A percentile compares a stretch with the other conserved stretches of the same genome.
Conservation (phyloP, 2,797 vertebrate genomes). For the Pristis pectinata region DNA sequence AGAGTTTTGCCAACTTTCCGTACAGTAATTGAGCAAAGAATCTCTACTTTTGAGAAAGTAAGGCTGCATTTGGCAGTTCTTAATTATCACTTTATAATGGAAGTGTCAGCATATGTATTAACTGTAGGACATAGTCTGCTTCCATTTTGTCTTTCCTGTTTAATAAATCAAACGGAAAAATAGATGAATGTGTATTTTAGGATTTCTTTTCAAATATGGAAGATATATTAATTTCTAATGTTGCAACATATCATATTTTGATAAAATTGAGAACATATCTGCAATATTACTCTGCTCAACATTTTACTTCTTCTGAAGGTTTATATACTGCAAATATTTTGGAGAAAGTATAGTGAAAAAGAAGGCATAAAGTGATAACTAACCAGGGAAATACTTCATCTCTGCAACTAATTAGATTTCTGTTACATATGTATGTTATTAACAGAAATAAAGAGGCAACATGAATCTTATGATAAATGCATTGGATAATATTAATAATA, state of each 20-base stretch:
- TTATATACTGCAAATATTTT: not conserved
- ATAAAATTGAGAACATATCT: not conserved
- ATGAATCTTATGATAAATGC: not conserved
- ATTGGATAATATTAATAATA: not conserved
- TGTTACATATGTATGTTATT: not conserved
- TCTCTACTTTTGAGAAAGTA: not conserved
- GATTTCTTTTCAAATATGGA: not conserved
- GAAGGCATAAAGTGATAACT: not conserved
- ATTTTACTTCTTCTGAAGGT: not conserved
- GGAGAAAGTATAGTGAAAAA: not conserved
- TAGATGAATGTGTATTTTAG: not conserved
- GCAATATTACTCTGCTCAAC: not conserved
- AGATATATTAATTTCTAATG: not conserved
- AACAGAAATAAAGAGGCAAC: not conserved
- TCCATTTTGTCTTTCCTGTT: not conserved
- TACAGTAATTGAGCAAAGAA: not conserved
- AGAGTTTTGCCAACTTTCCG: not conserved
- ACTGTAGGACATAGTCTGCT: not conserved
- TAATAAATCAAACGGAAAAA: not conserved
- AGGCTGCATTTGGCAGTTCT: not conserved
- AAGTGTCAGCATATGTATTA: not conserved
- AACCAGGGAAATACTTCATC: not conserved
- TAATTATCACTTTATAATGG: too few species aligned
- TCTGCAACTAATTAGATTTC: constrained; percentile 11
- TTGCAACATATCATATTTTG: not conserved